A percentile compares a stretch with the other conserved stretches of the same genome.
Evolutionary conservation across 2,113 vertebrate genomes (phyloP).

Genomic region (Phalacrocorax carbo): DNA sequence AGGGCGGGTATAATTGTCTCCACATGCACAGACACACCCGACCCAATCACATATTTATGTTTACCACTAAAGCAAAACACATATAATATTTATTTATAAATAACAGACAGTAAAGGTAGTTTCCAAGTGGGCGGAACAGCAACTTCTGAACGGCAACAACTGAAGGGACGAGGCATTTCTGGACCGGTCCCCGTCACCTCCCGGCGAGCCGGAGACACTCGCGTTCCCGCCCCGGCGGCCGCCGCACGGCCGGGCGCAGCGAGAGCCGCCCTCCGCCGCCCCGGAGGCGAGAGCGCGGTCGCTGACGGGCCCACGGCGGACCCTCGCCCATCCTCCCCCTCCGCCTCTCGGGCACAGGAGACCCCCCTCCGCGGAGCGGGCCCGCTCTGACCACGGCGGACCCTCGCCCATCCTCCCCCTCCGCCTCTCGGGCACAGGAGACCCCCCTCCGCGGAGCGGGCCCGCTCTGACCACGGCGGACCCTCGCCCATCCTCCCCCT

Average conservation of each 20-base stretch:
- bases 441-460: not conserved
- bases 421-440: not conserved
- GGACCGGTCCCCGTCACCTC: not conserved
- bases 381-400: not conserved
- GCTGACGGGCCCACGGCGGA: not conserved
- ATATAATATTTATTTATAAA: not conserved
- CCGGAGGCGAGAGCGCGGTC: not conserved
- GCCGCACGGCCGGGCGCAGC: not conserved
- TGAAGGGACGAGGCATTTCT: not conserved
- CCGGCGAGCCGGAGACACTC: not conserved
- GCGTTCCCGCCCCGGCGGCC: not conserved
- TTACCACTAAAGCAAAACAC: not conserved
- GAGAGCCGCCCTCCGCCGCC: not conserved
- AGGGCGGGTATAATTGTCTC: slow-evolving; percentile 9
- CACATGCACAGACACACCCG: slow-evolving; percentile 14
- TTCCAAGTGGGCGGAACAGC: not conserved
- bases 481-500: no score
- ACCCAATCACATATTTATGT: not conserved
- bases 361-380: no score
- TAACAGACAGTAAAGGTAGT: not conserved
- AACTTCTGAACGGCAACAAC: not conserved
- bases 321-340: no score
- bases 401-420: not conserved
- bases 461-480: no score
- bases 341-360: no score